Evolutionary conservation across 2,797 vertebrate genomes (phyloP).

Genomic region (Sitta carolinensis): DNA sequence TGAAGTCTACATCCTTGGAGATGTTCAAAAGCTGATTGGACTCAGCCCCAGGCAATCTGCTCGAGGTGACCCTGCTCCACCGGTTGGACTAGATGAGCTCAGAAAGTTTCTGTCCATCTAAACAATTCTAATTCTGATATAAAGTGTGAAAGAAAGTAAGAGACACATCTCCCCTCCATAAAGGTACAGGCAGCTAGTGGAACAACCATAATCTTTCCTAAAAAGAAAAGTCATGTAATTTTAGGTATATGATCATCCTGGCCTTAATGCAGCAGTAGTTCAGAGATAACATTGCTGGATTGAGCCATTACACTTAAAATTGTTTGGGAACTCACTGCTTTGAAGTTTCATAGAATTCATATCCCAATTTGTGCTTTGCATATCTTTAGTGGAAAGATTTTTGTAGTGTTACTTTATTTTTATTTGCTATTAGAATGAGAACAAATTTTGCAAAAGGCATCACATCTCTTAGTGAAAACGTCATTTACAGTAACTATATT

Average conservation of each 20-base stretch:
- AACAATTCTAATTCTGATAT: neutral
- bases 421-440: neutral
- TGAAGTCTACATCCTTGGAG: neutral
- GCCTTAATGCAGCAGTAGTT: neutral
- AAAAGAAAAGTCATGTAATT: neutral
- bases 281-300: neutral
- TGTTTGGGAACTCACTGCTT: neutral
- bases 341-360: neutral
- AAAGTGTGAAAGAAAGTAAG: neutral
- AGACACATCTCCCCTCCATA: neutral
- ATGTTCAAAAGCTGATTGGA: neutral
- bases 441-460: neutral
- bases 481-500: neutral
- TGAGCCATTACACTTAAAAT: neutral
- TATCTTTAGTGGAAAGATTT: neutral
- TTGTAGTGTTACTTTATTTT: neutral
- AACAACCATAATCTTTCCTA: neutral
- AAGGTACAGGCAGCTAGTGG: neutral
- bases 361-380: neutral
- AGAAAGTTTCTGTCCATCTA: neutral
- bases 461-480: neutral
- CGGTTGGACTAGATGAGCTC: neutral
- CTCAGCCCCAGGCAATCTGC: neutral
- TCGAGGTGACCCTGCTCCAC: rapidly evolving
- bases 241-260: neutral